Evolutionary conservation across 2,888 invertebrate species (phyloP).

Genomic region (Tenthredo mesomela): DNA sequence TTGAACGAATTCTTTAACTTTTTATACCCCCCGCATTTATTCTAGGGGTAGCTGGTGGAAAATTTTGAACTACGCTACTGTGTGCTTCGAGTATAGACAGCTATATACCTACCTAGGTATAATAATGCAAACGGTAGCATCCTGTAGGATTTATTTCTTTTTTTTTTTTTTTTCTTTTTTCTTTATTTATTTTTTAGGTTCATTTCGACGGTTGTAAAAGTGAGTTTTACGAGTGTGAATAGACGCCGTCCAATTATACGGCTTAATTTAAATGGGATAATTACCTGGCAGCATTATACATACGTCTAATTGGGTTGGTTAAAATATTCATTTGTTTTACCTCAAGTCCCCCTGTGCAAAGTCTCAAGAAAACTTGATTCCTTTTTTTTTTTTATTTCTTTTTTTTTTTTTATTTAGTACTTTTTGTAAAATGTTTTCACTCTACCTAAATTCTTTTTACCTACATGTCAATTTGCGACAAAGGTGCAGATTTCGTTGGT

Average conservation of each 20-base stretch:
- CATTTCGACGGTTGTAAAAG: conserved; percentile 67
- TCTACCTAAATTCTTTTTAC: background rate
- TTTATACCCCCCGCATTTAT: background rate
- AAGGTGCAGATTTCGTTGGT: background rate
- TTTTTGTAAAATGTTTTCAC: background rate
- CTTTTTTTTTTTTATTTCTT: conserved; percentile 46
- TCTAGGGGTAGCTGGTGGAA: background rate
- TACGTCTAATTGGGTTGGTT: conserved; percentile 52
- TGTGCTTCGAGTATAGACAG: background rate
- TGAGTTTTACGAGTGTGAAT: conserved; percentile 76
- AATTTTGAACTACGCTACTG: no score
- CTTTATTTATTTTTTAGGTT: conserved; percentile 45
- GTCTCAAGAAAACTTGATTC: conserved; percentile 21
- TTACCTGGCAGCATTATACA: conserved; percentile 63
- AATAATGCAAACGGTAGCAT: conserved; percentile 42
- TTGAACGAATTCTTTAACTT: background rate
- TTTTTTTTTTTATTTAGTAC: conserved; percentile 39
- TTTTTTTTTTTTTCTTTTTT: background rate
- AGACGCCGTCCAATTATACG: conserved; percentile 76
- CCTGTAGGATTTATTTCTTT: background rate
- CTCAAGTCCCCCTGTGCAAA: conserved; percentile 4
- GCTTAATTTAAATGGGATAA: conserved; percentile 77
- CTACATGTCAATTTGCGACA: background rate
- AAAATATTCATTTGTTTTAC: conserved; percentile 53
- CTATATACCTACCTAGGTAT: background rate